A percentile compares a stretch with the other conserved stretches of the same genome.
Evolutionary conservation across 2,113 vertebrate species (phyloP).

Genomic region (Narcine bancroftii): DNA sequence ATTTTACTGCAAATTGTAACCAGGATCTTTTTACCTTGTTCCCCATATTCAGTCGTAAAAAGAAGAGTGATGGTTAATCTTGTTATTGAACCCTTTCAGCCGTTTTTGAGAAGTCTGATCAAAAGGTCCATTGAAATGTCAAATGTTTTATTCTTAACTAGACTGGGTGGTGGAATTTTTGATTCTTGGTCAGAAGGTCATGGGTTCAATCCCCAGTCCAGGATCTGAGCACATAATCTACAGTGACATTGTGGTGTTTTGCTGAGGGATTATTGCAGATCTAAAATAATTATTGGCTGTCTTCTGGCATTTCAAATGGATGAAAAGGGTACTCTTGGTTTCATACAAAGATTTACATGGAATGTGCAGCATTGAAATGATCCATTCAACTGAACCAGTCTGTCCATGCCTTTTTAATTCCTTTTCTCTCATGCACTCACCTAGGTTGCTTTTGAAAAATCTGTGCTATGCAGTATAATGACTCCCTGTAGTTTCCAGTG

Average conservation of each 20-base stretch:
- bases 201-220: background rate
- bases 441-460: no score
- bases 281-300: no score
- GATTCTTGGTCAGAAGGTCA: background rate
- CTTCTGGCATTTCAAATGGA: background rate
- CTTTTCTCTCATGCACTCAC: no score
- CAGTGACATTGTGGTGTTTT: background rate
- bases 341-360: background rate
- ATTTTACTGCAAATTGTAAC: background rate
- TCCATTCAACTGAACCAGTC: no score
- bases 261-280: background rate
- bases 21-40: background rate
- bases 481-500: no score
- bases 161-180: background rate
- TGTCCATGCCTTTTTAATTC: no score
- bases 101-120: background rate
- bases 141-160: background rate
- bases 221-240: background rate
- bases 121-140: conserved; percentile 2
- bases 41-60: background rate
- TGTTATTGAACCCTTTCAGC: background rate
- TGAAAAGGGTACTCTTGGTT: background rate
- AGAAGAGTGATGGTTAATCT: background rate
- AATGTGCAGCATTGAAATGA: background rate
- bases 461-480: no score